Base-by-base conservation (phyloP, 1,140 invertebrate species). In the Latrodectus geometricus region DNA sequence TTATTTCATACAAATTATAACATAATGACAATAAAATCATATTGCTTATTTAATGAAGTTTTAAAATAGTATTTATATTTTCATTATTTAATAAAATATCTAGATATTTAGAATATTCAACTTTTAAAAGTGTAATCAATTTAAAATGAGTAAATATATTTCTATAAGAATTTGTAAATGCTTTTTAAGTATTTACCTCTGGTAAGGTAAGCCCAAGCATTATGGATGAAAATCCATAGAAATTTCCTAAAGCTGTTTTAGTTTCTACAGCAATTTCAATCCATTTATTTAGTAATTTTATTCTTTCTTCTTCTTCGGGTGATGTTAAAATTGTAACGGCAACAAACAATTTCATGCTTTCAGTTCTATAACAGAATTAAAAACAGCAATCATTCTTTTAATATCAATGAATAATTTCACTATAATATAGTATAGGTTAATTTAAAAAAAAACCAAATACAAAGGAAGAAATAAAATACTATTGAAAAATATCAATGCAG, bases 211-310 rank as follows among this genome's bases (percentile, higher is more conserved):
- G 91, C 0, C 95, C 97, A 79, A 97, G 92, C 97, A 98, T 98
- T 17, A 98, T 95, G 61, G 94, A 94, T 89, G 95, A 95, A 91
- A 98, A 99, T 0, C 96, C 95, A 90, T 95, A 98, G 0, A 98
- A 92, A 91, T 99, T 98, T 61, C 97, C 97, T 5, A 97, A 91
- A 0, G 96, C 95, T 0, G 95, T 96, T 92, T 97, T 98, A 0
- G 96, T 95, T 89, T 98, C 97, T 9, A 96, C 94, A 0, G 97
- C 97, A 48, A 98, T 93, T 90, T 96, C 94, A 89, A 98, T 97
- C 97, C 97, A 99, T 90, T 97, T 96, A 61, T 84, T 95, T 9
- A 98, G 92, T 8, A 95, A 94, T 83, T 95, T 94, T 0, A 96
- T 96, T 72, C 97, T 92, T 75, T 92, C 91, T 90, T 96, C 95